A percentile compares a stretch with the other conserved stretches of the same genome.
Conservation (phyloP, 2,888 invertebrate species). For the Poecilobothrus nobilitatus region DNA sequence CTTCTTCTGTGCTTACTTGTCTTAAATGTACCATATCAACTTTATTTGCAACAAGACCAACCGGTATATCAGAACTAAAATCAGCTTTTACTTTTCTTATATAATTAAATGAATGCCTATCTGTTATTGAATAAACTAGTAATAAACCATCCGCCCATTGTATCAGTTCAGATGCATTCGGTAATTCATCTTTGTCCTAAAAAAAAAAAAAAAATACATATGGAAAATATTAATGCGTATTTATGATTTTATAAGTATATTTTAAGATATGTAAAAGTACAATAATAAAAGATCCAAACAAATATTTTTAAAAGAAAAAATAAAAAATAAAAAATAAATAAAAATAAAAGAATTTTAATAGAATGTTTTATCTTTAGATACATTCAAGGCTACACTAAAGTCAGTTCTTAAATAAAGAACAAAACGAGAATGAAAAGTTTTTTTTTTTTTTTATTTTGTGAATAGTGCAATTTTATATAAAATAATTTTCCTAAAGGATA, state of each 20-base stretch:
- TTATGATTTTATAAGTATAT: background rate
- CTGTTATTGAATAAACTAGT: conserved; percentile 84
- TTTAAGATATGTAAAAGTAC: too few species aligned
- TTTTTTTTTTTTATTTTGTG: too few species aligned
- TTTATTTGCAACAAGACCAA: conserved; percentile 83
- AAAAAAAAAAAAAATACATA: conserved; percentile 15
- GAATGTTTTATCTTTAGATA: too few species aligned
- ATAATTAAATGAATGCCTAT: conserved; percentile 75
- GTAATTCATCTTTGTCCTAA: conserved; percentile 64
- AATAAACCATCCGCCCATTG: conserved; percentile 87
- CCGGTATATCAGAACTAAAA: conserved; percentile 63
- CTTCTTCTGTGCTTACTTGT: conserved; percentile 81
- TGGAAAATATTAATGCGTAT: background rate
- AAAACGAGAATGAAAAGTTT: too few species aligned
- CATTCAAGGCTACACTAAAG: too few species aligned
- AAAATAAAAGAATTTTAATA: too few species aligned
- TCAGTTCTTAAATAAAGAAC: too few species aligned
- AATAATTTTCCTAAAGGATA: too few species aligned
- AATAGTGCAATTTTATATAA: too few species aligned
- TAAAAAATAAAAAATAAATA: too few species aligned
- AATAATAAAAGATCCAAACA: too few species aligned
- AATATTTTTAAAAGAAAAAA: too few species aligned
- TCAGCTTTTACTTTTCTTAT: conserved; percentile 64
- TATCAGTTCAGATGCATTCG: conserved; percentile 58
- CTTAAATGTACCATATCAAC: conserved; percentile 84